Evolutionary conservation across 2,797 vertebrate genomes (phyloP).

Genomic region (Phrynocephalus guinanensis): DNA sequence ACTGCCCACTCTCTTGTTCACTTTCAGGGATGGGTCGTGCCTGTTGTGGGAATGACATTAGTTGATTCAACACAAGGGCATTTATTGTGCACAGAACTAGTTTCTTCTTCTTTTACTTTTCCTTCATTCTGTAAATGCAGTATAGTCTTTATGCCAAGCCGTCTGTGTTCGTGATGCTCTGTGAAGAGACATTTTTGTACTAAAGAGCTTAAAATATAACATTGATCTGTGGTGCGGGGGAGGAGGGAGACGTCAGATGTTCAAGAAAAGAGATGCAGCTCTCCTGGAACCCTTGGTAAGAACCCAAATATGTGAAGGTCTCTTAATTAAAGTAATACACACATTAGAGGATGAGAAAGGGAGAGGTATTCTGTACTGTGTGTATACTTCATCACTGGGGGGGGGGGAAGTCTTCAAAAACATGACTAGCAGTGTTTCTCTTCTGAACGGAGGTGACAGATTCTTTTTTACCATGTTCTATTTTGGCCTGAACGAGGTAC

Average conservation of each 20-base stretch:
- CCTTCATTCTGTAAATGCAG: not conserved
- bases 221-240: not conserved
- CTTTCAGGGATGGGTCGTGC: too few species aligned
- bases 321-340: not conserved
- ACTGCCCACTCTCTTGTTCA: not conserved
- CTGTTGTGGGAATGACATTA: not conserved
- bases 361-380: not conserved
- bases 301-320: not conserved
- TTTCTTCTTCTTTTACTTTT: not conserved
- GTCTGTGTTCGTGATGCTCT: not conserved
- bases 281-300: not conserved
- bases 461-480: not conserved
- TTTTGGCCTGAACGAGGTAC: not conserved
- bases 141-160: not conserved
- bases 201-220: slow-evolving; percentile 1
- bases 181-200: not conserved
- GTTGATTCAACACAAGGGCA: not conserved
- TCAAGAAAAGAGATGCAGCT: not conserved
- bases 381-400: not conserved
- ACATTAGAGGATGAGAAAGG: not conserved
- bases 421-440: not conserved
- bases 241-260: not conserved
- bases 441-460: not conserved
- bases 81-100: not conserved
- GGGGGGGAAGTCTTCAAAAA: not conserved